Evolutionary conservation across 2,888 invertebrate genomes (phyloP).

Genomic region (Agapostemon virescens): DNA sequence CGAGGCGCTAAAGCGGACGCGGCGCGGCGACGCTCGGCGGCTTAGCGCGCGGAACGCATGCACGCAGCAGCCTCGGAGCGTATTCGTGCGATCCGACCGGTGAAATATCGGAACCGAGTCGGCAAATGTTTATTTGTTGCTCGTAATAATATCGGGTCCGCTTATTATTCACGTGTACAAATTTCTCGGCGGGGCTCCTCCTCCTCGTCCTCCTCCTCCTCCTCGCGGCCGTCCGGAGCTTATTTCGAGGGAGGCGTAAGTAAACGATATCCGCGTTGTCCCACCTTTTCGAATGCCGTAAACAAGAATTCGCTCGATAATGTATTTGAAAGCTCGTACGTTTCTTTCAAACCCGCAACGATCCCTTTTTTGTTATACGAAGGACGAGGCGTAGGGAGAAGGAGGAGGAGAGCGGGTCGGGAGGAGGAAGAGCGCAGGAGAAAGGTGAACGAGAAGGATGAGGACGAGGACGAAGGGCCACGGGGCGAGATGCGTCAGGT

Average conservation of each 20-base stretch:
- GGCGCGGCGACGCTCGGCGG: constrained; percentile 15
- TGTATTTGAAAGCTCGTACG: constrained; percentile 68
- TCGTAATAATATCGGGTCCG: constrained; percentile 53
- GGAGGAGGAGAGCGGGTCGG: not conserved
- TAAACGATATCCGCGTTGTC: constrained; percentile 61
- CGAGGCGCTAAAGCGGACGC: constrained; percentile 40
- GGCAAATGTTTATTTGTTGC: constrained; percentile 62
- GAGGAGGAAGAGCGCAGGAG: not conserved
- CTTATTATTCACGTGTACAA: constrained; percentile 63
- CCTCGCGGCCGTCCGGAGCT: constrained; percentile 41
- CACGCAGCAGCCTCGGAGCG: not conserved
- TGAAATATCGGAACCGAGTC: constrained; percentile 46
- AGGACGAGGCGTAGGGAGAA: constrained; percentile 5
- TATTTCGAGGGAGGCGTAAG: constrained; percentile 51
- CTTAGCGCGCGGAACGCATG: not conserved
- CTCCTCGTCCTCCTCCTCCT: constrained; percentile 30
- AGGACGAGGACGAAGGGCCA: not conserved
- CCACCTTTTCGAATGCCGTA: constrained; percentile 64
- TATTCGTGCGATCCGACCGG: not conserved
- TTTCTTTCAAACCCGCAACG: constrained; percentile 65
- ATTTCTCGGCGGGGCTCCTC: constrained; percentile 41
- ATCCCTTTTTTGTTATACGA: constrained; percentile 50
- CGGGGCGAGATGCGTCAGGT: not conserved
- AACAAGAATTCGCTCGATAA: constrained; percentile 70
- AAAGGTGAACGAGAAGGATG: not conserved